Conservation (phyloP, 2,888 invertebrate species). For the Neoscelio sp. region DNA sequence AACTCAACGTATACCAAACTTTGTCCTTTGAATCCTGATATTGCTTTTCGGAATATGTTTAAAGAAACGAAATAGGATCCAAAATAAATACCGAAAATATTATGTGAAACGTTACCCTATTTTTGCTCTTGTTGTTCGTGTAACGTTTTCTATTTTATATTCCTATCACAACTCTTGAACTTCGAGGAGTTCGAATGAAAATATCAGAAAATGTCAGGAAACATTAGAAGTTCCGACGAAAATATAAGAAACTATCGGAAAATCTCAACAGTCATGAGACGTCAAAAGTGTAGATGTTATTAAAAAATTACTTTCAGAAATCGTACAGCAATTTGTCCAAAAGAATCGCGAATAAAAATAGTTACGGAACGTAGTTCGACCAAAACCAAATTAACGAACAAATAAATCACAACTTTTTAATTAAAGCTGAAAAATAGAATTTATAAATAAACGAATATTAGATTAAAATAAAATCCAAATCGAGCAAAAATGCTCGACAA, state of each 20-base stretch:
- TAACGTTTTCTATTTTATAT: constrained; percentile 58
- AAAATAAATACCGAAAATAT: constrained; percentile 29
- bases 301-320: constrained; percentile 36
- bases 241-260: constrained; percentile 63
- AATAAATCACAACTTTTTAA: too few relatives aligned
- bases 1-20: too few relatives aligned
- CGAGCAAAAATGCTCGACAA: too few relatives aligned
- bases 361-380: too few relatives aligned
- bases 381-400: too few relatives aligned
- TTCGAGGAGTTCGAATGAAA: constrained; percentile 59
- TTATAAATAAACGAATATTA: too few relatives aligned
- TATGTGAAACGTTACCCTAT: constrained; percentile 26
- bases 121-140: constrained; percentile 30
- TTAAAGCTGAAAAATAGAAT: too few relatives aligned
- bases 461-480: too few relatives aligned
- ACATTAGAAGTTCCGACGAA: constrained; percentile 50
- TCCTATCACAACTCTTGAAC: constrained; percentile 53
- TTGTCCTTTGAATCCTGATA: background rate
- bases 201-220: constrained; percentile 61
- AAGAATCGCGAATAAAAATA: too few relatives aligned
- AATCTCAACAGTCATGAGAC: constrained; percentile 49
- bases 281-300: constrained; percentile 40
- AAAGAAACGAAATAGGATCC: constrained; percentile 12
- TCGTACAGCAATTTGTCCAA: too few relatives aligned
- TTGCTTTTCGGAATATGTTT: constrained; percentile 6